Percentiles rank a stretch among this genome's conserved stretches.
These are phyloP conservation scores for Mythimna pallens DNA, from an alignment of 2,888 invertebrate genomes.

Conservation along the genomic window DNA sequence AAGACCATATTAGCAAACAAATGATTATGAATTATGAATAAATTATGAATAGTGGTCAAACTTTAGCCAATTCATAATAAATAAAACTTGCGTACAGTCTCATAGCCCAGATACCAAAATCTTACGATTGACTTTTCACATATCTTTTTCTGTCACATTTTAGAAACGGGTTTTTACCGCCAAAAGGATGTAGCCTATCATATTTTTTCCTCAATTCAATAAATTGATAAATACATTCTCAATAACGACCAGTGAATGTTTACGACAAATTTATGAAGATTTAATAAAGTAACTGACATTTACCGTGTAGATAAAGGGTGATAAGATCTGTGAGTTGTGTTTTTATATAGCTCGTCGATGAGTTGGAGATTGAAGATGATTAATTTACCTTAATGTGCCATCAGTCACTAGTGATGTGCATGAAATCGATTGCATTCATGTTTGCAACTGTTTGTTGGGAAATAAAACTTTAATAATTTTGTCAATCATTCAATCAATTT, in stretches of 20 bases:
- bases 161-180: too few species aligned
- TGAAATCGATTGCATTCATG: conserved; percentile 50
- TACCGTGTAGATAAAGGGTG: conserved; percentile 61
- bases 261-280: conserved; percentile 64
- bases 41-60: too few species aligned
- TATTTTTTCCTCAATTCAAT: conserved; percentile 19
- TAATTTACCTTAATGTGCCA: conserved; percentile 51
- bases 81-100: too few species aligned
- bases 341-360: conserved; percentile 43
- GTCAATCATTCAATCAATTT: too few species aligned
- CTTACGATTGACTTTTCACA: not conserved
- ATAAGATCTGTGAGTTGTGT: conserved; percentile 55
- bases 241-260: conserved; percentile 41
- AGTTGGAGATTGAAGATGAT: conserved; percentile 57
- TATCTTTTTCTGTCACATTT: not conserved
- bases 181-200: conserved; percentile 5
- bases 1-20: too few species aligned
- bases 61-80: too few species aligned
- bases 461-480: not conserved
- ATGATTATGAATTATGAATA: too few species aligned
- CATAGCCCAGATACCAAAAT: not conserved
- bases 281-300: conserved; percentile 66
- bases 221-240: conserved; percentile 45
- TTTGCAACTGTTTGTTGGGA: conserved; percentile 31
- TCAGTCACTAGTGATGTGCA: conserved; percentile 43